These are phyloP conservation scores for Pristionchus fissidentatus DNA, from an alignment of 2,888 invertebrate species.

Conservation along the genomic window DNA sequence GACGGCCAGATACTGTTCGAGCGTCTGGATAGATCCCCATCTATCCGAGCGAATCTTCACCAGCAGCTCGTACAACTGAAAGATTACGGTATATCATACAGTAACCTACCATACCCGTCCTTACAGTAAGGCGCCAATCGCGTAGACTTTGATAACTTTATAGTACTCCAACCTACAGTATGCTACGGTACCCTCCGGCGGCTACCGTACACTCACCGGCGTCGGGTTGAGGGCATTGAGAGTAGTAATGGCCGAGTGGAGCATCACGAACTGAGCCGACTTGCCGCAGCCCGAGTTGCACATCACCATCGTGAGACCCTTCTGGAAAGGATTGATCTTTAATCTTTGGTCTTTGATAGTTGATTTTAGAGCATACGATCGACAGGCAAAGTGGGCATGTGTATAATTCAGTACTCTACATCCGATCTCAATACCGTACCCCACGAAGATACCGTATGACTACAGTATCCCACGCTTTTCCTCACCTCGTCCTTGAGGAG, in stretches of 20 bases:
- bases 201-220: background rate
- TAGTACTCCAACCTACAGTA: too few relatives aligned
- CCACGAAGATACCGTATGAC: too few relatives aligned
- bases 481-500: conserved; percentile 17
- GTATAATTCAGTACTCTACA: too few relatives aligned
- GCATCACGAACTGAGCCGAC: background rate
- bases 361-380: too few relatives aligned
- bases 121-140: too few relatives aligned
- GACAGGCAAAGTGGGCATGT: too few relatives aligned
- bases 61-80: background rate
- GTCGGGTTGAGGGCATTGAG: background rate
- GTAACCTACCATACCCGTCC: too few relatives aligned
- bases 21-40: conserved; percentile 9
- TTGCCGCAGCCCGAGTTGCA: background rate
- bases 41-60: background rate
- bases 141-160: too few relatives aligned
- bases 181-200: background rate
- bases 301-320: background rate
- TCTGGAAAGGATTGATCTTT: background rate
- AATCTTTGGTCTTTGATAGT: background rate
- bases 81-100: too few relatives aligned
- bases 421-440: too few relatives aligned
- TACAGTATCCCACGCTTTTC: too few relatives aligned
- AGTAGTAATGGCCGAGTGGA: background rate
- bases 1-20: conserved; percentile 8